These are phyloP conservation scores for Microcebus tavaratra DNA, from an alignment of 2,113 vertebrate species.

Conservation along the genomic window DNA sequence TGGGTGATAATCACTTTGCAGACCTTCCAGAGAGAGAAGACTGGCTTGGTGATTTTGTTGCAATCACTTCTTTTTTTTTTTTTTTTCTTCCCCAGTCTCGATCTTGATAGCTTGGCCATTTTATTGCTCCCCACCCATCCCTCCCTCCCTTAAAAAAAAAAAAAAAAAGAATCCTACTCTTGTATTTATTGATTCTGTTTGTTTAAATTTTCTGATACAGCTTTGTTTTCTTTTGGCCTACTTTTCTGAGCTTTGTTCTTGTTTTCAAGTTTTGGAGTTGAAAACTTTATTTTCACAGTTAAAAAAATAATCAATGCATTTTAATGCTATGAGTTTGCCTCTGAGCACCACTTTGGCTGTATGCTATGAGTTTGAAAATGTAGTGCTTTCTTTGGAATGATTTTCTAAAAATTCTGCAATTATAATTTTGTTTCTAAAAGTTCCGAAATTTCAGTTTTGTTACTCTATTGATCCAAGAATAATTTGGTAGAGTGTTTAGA, in stretches of 20 bases:
- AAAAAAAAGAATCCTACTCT: neutral
- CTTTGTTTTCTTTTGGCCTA: neutral
- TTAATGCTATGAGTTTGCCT: slow-evolving; percentile 39
- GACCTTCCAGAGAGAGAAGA: neutral
- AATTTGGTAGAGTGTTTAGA: neutral
- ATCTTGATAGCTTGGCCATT: neutral
- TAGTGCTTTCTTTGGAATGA: neutral
- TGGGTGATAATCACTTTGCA: neutral
- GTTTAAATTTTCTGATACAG: neutral
- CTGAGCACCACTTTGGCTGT: neutral
- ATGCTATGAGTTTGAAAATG: neutral
- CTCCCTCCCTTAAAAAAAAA: rapidly evolving
- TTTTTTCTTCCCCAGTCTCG: neutral
- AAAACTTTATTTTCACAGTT: neutral
- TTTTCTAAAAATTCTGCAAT: slow-evolving; percentile 9
- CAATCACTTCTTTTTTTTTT: no score
- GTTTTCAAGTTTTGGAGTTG: neutral
- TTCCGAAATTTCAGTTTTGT: neutral
- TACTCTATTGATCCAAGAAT: neutral
- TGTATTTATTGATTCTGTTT: neutral
- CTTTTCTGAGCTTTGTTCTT: slow-evolving; percentile 1
- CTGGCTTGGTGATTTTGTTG: neutral
- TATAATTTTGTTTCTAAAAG: neutral
- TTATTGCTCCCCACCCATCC: rapidly evolving
- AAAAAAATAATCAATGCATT: neutral